Evolutionary conservation across 2,797 vertebrate species (phyloP).

Genomic region (Amblyraja radiata): DNA sequence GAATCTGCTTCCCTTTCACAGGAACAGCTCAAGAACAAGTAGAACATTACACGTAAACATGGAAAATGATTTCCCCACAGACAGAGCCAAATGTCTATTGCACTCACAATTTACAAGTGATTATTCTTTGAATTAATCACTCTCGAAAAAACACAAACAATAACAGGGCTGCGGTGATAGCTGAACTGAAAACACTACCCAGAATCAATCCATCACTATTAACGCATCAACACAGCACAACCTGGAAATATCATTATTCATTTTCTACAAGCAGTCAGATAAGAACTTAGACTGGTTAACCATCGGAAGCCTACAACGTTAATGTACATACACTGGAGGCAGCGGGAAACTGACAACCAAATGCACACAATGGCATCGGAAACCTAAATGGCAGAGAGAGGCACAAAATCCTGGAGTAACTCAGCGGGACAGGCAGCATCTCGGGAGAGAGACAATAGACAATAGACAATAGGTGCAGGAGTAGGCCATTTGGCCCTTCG

Average conservation of each 20-base stretch:
- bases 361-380: not conserved
- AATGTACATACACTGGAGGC: not conserved
- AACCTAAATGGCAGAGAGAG: too few species aligned
- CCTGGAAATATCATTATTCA: slow-evolving; percentile 62
- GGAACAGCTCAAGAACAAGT: slow-evolving; percentile 41
- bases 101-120: slow-evolving; percentile 61
- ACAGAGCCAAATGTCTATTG: slow-evolving; percentile 62
- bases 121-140: slow-evolving; percentile 75
- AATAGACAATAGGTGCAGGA: too few species aligned
- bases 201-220: slow-evolving; percentile 59
- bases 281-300: slow-evolving; percentile 11
- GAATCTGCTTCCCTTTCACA: not conserved
- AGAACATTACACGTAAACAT: slow-evolving; percentile 47
- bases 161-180: slow-evolving; percentile 54
- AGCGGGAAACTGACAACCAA: not conserved
- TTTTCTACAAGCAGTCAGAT: slow-evolving; percentile 42
- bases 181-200: slow-evolving; percentile 48
- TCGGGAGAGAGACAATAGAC: too few species aligned
- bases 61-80: slow-evolving; percentile 56
- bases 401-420: too few species aligned
- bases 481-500: too few species aligned
- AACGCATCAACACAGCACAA: slow-evolving; percentile 54
- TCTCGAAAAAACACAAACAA: slow-evolving; percentile 63
- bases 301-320: not conserved
- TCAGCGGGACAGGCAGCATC: too few species aligned